Evolutionary conservation across 2,888 invertebrate genomes (phyloP), one percentile per base, ranked within the genome.

Genomic region (Norana najaformis): DNA sequence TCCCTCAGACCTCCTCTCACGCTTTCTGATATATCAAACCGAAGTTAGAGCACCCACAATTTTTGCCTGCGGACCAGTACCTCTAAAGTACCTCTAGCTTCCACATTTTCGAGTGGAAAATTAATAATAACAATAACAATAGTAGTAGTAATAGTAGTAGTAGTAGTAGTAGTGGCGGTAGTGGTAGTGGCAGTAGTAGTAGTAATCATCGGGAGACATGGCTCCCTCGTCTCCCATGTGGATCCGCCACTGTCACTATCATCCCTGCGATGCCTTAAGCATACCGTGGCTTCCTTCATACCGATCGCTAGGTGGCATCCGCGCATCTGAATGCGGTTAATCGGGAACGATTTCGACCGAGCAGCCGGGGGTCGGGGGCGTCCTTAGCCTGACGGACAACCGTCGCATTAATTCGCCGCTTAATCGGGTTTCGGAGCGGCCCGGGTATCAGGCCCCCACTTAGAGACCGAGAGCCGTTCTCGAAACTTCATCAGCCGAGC

Each of bases 361-460:
- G 14, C 6, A 11, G 35, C 35, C 35, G 83, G 83, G 35, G 36
- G 18, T 85, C 35, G 37, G 35, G 13, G 85, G n/a, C 36, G 85
- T 37, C 85, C 36, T 85, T 85, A 85, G 35, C 36, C 85, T 20
- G 85, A 14, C 36, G 85, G 35, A 69, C 69, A n/a, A 69, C 69
- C n/a, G 69, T 0, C 20, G 85, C 85, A 85, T 36, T 85, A 85
- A 85, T 85, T 35, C 85, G 85, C 20, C 36, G 35, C 36, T n/a
- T 85, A 85, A 85, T 85, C 85, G 85, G 85, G 85, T 85, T 85
- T 85, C 85, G 11, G 11, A 23, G 85, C 36, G 85, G 85, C 30
- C 69, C 69, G 85, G 36, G 85, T 35, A 85, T 85, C 85, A 23
- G 35, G 85, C 85, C 85, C 85, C 85, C 85, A 85, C 85, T 85